Percentiles rank a stretch among this genome's conserved stretches.
phyloP scores from a whole-genome alignment of 2,888 invertebrate genomes.

The Periphyllus acericola region DNA sequence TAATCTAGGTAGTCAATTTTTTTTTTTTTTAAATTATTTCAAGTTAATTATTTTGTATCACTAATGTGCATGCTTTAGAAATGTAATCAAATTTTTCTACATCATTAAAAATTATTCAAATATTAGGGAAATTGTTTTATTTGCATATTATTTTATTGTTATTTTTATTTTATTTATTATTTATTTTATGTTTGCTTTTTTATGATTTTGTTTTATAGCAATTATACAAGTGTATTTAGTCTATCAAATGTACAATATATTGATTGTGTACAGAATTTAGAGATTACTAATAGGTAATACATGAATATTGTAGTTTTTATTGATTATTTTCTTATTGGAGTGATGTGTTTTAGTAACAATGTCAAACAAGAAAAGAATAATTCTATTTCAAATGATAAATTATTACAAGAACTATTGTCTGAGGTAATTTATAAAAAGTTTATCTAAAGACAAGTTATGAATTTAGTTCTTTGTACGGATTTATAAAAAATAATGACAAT shows the following conservation, averaged over 20 bases:
- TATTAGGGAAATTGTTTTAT: background rate
- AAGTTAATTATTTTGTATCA: background rate
- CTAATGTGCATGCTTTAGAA: background rate
- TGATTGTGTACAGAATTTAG: conserved; percentile 30
- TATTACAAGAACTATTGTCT: background rate
- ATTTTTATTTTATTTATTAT: conserved; percentile 18
- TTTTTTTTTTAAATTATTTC: background rate
- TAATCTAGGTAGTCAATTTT: background rate
- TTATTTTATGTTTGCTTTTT: conserved; percentile 21
- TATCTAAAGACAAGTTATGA: too few relatives aligned
- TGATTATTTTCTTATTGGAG: background rate
- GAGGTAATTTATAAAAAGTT: conserved; percentile 29
- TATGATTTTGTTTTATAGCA: conserved; percentile 41
- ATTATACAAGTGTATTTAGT: conserved; percentile 53
- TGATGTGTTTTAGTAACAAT: conserved; percentile 20
- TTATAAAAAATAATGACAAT: too few relatives aligned
- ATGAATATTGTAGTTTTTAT: background rate
- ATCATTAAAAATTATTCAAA: background rate
- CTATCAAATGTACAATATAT: conserved; percentile 21
- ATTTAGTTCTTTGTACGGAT: too few relatives aligned
- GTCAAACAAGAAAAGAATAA: background rate
- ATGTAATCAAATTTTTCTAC: background rate
- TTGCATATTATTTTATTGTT: background rate
- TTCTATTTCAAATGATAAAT: background rate
- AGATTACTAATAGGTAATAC: conserved; percentile 37